Percentiles rank a stretch among this genome's conserved stretches.
phyloP scores from a whole-genome alignment of 2,113 vertebrate species.

The Petrocephalus zakoni region DNA sequence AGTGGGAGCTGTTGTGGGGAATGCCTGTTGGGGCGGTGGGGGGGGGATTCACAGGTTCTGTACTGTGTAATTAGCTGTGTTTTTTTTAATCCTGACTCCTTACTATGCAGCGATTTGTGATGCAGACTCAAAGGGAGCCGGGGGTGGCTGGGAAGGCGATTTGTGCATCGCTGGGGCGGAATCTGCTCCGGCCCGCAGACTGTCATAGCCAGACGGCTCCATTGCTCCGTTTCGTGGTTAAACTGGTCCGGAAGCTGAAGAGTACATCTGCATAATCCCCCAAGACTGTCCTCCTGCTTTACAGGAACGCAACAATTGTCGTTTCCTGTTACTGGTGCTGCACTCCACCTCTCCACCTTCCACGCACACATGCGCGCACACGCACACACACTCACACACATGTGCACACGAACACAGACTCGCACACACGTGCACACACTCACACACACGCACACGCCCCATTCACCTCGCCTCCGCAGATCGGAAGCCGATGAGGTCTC shows the following conservation, averaged over 20 bases:
- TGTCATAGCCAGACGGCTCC: not conserved
- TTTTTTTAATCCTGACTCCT: conserved; percentile 21
- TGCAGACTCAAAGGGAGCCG: not conserved
- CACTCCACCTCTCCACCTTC: too few relatives aligned
- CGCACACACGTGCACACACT: too few relatives aligned
- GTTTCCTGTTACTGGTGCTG: not conserved
- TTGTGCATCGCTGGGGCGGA: not conserved
- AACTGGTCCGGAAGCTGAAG: not conserved
- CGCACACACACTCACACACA: not conserved
- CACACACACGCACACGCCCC: too few relatives aligned
- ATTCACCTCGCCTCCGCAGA: not conserved
- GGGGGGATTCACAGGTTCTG: conserved; percentile 28
- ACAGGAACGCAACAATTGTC: not conserved
- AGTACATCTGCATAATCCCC: not conserved
- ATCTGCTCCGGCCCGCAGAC: not conserved
- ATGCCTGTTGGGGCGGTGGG: not conserved
- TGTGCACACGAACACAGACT: too few relatives aligned
- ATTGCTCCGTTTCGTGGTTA: not conserved
- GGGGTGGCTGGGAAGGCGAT: not conserved
- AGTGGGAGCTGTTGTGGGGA: not conserved
- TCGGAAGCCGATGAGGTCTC: not conserved
- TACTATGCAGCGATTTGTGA: conserved; percentile 23
- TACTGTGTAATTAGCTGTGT: conserved; percentile 49
- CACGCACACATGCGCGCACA: not conserved
- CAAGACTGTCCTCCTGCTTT: not conserved